Percentiles rank a stretch among this genome's conserved stretches.
Conservation (phyloP, 2,888 invertebrate genomes). For the Monoplex corrugatus region DNA sequence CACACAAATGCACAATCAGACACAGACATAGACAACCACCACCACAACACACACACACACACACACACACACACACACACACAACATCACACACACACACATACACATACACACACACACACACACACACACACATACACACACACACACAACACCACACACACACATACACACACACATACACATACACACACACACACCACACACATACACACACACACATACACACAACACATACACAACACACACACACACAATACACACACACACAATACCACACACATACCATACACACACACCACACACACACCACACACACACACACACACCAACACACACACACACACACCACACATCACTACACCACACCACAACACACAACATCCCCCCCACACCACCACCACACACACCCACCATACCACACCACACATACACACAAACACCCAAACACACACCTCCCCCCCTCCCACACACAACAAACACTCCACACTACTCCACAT, state of each 20-base stretch:
- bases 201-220: background rate
- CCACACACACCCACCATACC: background rate
- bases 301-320: background rate
- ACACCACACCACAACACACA: background rate
- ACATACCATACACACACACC: background rate
- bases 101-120: background rate
- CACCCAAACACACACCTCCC: background rate
- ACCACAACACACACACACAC: background rate
- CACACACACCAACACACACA: background rate
- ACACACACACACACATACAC: conserved; percentile 22
- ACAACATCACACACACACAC: background rate
- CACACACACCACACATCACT: background rate
- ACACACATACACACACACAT: background rate
- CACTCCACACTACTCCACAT: background rate
- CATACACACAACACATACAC: no score
- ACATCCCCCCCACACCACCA: background rate
- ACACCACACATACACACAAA: background rate
- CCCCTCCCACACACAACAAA: background rate
- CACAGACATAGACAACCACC: background rate
- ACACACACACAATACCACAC: no score
- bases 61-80: conserved; percentile 10
- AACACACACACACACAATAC: no score
- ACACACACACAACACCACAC: background rate
- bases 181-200: background rate
- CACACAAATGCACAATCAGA: no score